A percentile compares a stretch with the other conserved stretches of the same genome.
These are phyloP conservation scores for Anoplius nigerrimus DNA, from an alignment of 2,888 invertebrate genomes.

Conservation along the genomic window DNA sequence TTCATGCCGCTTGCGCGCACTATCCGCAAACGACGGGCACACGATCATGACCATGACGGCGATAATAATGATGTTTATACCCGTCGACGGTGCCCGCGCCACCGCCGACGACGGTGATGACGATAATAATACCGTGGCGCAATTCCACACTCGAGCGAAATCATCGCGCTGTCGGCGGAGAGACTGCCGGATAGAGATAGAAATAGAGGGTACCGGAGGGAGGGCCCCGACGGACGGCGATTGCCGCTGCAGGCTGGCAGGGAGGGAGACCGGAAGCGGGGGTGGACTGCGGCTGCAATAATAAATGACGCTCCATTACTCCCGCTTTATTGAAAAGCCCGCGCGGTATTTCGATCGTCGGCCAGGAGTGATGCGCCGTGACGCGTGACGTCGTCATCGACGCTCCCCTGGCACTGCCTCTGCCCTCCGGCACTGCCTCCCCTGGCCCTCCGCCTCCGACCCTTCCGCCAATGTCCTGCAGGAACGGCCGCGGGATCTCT, in stretches of 20 bases:
- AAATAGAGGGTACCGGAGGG: background rate
- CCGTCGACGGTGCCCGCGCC: slow-evolving; percentile 13
- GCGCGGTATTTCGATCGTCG: slow-evolving; percentile 22
- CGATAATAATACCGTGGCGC: slow-evolving; percentile 45
- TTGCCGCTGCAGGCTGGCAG: background rate
- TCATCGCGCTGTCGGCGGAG: slow-evolving; percentile 28
- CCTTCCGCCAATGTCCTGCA: too few relatives aligned
- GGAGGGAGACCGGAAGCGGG: slow-evolving; percentile 11
- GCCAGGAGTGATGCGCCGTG: slow-evolving; percentile 3
- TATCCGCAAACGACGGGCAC: slow-evolving; percentile 12
- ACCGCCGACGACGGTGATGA: slow-evolving; percentile 33
- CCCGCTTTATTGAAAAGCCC: slow-evolving; percentile 65
- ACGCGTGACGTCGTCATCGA: slow-evolving; percentile 29
- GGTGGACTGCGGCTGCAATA: slow-evolving; percentile 55
- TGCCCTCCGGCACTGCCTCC: background rate
- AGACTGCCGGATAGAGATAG: slow-evolving; percentile 10
- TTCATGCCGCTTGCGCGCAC: slow-evolving; percentile 13
- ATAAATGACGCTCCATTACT: slow-evolving; percentile 67
- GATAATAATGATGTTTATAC: slow-evolving; percentile 48
- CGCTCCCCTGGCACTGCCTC: background rate
- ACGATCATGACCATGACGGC: slow-evolving; percentile 42
- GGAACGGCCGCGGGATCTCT: too few relatives aligned
- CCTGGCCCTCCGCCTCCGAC: background rate
- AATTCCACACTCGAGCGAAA: slow-evolving; percentile 41
- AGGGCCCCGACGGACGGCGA: background rate